Evolutionary conservation across 2,888 invertebrate genomes (phyloP).

Genomic region (Parapristionchus giblindavisi): DNA sequence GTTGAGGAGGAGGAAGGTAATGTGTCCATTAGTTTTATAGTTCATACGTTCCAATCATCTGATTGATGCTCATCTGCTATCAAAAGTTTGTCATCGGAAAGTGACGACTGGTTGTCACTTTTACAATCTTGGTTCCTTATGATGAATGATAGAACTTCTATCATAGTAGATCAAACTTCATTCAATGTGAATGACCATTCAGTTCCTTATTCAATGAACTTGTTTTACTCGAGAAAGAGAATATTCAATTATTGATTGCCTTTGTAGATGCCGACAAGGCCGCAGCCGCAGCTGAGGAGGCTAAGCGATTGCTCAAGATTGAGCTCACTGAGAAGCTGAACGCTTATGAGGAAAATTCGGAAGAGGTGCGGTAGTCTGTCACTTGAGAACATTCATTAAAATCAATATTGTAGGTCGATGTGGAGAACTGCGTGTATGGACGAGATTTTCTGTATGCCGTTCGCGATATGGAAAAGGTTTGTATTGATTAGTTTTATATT

Average conservation of each 20-base stretch:
- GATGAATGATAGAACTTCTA: too few relatives aligned
- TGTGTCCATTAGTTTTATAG: not conserved
- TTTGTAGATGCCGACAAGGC: conserved; percentile 35
- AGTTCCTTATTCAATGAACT: too few relatives aligned
- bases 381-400: not conserved
- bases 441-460: conserved; percentile 52
- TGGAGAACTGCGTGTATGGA: conserved; percentile 39
- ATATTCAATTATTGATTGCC: not conserved
- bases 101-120: too few relatives aligned
- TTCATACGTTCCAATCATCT: too few relatives aligned
- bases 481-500: not conserved
- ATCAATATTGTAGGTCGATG: conserved; percentile 35
- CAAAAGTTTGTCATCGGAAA: too few relatives aligned
- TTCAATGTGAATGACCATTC: too few relatives aligned
- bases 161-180: too few relatives aligned
- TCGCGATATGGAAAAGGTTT: conserved; percentile 48
- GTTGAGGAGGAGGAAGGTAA: conserved; percentile 37
- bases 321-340: not conserved
- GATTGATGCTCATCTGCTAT: too few relatives aligned
- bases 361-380: conserved; percentile 18
- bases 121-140: too few relatives aligned
- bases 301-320: conserved; percentile 4
- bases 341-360: not conserved
- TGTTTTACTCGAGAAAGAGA: not conserved
- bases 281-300: conserved; percentile 9